A percentile compares a stretch with the other conserved stretches of the same genome.
Conservation (phyloP, 2,113 vertebrate genomes). For the Hoplias malabaricus region DNA sequence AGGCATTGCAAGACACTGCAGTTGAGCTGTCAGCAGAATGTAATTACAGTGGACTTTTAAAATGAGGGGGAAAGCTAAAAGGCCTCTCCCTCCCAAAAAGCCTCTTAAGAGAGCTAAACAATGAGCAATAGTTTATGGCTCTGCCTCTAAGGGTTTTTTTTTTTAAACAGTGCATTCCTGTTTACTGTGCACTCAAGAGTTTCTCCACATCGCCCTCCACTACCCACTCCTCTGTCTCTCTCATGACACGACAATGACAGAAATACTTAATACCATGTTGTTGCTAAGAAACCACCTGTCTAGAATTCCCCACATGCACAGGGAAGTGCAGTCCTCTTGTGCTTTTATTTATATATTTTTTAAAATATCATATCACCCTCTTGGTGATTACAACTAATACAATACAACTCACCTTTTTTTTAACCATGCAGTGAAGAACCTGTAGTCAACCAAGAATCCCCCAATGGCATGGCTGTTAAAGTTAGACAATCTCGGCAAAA, state of each 20-base stretch:
- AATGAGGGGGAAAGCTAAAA: background rate
- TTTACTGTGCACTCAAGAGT: slow-evolving; percentile 32
- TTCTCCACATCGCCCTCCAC: background rate
- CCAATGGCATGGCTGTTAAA: too few relatives aligned
- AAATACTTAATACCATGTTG: slow-evolving; percentile 70
- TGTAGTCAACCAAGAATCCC: too few relatives aligned
- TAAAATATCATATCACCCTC: background rate
- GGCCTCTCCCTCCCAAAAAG: slow-evolving; percentile 18
- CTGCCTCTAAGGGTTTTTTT: background rate
- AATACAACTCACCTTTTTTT: too few relatives aligned
- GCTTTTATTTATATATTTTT: slow-evolving; percentile 55
- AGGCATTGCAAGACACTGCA: background rate
- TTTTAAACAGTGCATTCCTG: slow-evolving; percentile 1
- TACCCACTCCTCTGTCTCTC: background rate
- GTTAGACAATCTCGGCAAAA: too few relatives aligned
- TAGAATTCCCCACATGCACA: slow-evolving; percentile 65
- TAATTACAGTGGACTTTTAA: slow-evolving; percentile 9
- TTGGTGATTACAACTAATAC: slow-evolving; percentile 29
- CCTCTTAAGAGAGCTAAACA: background rate
- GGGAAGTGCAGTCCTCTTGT: slow-evolving; percentile 51
- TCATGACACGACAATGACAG: slow-evolving; percentile 57
- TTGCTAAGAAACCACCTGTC: slow-evolving; percentile 81
- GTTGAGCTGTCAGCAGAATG: background rate
- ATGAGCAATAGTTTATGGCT: slow-evolving; percentile 13
- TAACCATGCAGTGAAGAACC: too few relatives aligned